These are phyloP conservation scores for Calidris pugnax DNA, from an alignment of 2,113 vertebrate genomes.

Conservation along the genomic window DNA sequence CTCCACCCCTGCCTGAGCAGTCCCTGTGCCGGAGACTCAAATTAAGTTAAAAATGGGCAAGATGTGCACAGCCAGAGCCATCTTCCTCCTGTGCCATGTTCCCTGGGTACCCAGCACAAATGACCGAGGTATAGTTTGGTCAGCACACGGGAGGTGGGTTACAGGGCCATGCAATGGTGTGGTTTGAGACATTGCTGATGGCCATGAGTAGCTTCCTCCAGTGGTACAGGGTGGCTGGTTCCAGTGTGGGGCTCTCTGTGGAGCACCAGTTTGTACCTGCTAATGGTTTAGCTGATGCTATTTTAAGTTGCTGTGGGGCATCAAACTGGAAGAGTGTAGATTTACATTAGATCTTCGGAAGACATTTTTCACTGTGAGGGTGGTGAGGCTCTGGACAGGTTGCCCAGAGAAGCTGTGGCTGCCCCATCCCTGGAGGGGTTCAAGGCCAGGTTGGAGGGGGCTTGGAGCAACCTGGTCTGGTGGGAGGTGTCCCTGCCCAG, in stretches of 20 bases:
- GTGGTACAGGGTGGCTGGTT: background rate
- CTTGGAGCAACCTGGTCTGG: background rate
- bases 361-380: background rate
- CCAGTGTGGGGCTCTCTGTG: background rate
- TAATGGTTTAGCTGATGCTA: background rate
- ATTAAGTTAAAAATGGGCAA: background rate
- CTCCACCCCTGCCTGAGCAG: background rate
- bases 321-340: background rate
- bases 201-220: background rate
- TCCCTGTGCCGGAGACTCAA: background rate
- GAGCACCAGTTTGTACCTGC: background rate
- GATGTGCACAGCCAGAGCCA: background rate
- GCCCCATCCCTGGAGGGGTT: background rate
- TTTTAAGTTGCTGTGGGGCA: background rate
- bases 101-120: background rate
- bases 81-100: rapidly evolving
- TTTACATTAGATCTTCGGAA: background rate
- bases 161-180: rapidly evolving
- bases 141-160: rapidly evolving
- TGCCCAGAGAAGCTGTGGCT: background rate
- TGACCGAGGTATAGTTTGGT: background rate
- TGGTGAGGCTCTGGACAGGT: background rate
- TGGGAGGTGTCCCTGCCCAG: background rate
- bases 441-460: background rate
- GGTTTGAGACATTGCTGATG: background rate